phyloP scores from a whole-genome alignment of 2,888 invertebrate genomes.

The Lordiphosa andalusiaca region DNA sequence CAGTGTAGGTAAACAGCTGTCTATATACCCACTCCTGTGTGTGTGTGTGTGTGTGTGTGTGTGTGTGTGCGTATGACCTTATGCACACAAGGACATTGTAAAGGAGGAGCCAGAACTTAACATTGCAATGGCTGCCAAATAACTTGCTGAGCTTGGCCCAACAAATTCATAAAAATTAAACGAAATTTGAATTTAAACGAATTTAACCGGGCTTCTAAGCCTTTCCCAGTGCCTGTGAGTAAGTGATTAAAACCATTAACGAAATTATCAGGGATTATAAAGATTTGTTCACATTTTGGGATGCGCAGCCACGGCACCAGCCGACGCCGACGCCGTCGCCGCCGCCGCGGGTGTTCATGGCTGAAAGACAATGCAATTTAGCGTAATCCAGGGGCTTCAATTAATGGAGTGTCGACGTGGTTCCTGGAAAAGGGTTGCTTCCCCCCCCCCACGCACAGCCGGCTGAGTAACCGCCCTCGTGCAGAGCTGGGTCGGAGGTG shows the following conservation, averaged over 20 bases:
- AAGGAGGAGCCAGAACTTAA: slow-evolving; percentile 60
- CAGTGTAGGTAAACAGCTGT: slow-evolving; percentile 52
- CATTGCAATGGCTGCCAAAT: slow-evolving; percentile 57
- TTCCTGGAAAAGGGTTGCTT: slow-evolving; percentile 43
- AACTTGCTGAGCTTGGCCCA: slow-evolving; percentile 26
- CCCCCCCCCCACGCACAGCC: slow-evolving; percentile 20
- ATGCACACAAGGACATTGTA: slow-evolving; percentile 33
- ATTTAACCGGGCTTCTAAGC: slow-evolving; percentile 22
- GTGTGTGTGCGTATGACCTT: slow-evolving; percentile 46
- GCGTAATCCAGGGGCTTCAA: slow-evolving; percentile 78
- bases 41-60: slow-evolving; percentile 31
- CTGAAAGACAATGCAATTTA: slow-evolving; percentile 78
- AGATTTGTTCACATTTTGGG: slow-evolving; percentile 75
- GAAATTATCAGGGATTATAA: slow-evolving; percentile 79
- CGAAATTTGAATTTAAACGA: slow-evolving; percentile 35
- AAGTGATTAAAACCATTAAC: slow-evolving; percentile 80
- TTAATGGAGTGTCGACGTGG: slow-evolving; percentile 74
- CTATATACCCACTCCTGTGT: slow-evolving; percentile 15
- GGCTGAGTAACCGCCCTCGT: too few species aligned
- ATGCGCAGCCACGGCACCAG: slow-evolving; percentile 33
- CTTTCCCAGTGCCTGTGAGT: slow-evolving; percentile 50
- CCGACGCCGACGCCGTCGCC: too few species aligned
- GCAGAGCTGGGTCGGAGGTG: too few species aligned
- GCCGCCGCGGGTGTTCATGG: slow-evolving; percentile 51
- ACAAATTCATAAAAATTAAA: slow-evolving; percentile 43